A percentile compares a stretch with the other conserved stretches of the same genome.
Evolutionary conservation across 2,113 vertebrate species (phyloP).

Genomic region (Trematomus loennbergii): DNA sequence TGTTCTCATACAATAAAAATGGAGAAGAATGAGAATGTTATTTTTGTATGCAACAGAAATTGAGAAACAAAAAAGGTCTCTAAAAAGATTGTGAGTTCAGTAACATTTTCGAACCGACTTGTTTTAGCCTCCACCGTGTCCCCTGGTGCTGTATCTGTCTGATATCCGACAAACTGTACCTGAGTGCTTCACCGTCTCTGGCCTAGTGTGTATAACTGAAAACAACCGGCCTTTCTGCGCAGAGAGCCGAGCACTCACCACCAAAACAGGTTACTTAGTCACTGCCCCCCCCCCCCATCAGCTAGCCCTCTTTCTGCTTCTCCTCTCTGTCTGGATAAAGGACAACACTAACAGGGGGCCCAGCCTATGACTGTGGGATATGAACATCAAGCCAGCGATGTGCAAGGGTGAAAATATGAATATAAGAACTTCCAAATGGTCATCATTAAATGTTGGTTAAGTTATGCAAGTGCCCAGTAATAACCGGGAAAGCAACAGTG

Average conservation of each 20-base stretch:
- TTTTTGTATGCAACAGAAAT: not conserved
- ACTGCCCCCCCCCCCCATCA: slow-evolving; percentile 33
- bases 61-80: not conserved
- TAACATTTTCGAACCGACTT: slow-evolving; percentile 10
- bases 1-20: too few species aligned
- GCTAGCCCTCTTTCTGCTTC: slow-evolving; percentile 15
- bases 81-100: not conserved
- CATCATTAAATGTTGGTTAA: slow-evolving; percentile 73
- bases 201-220: slow-evolving; percentile 38
- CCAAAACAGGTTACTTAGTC: slow-evolving; percentile 72
- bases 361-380: slow-evolving; percentile 28
- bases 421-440: slow-evolving; percentile 69
- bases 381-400: slow-evolving; percentile 40
- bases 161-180: slow-evolving; percentile 40
- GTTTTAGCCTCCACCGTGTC: slow-evolving; percentile 16
- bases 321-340: slow-evolving; percentile 42
- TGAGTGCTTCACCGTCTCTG: slow-evolving; percentile 34
- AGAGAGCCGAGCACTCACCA: slow-evolving; percentile 40
- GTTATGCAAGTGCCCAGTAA: slow-evolving; percentile 63
- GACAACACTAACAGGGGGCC: slow-evolving; percentile 30
- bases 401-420: slow-evolving; percentile 34
- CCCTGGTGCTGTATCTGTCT: slow-evolving; percentile 27
- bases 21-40: too few species aligned
- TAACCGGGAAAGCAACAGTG: slow-evolving; percentile 65
- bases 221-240: slow-evolving; percentile 46